Percentiles rank a stretch among this genome's conserved stretches.
Evolutionary conservation across 2,113 vertebrate genomes (phyloP).

Genomic region (Pavo muticus): DNA sequence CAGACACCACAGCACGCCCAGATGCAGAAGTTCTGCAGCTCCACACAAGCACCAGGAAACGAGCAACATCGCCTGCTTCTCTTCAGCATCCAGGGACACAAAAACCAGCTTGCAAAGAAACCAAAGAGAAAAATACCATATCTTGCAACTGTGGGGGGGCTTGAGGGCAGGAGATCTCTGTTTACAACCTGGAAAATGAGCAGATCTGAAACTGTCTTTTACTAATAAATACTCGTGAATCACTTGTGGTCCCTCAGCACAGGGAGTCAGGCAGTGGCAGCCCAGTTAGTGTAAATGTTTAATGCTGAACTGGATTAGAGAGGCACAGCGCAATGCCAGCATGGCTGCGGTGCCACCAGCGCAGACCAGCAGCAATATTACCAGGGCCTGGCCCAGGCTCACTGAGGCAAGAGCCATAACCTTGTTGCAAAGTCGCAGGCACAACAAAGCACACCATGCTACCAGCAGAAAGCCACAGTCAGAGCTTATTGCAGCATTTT

Average conservation of each 20-base stretch:
- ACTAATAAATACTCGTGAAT: conserved; percentile 25
- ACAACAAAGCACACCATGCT: neutral
- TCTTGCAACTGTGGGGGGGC: neutral
- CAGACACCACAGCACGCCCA: neutral
- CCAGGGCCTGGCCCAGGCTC: neutral
- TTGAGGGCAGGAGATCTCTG: neutral
- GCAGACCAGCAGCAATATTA: neutral
- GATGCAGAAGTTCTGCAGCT: neutral
- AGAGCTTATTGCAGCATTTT: neutral
- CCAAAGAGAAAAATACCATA: rapidly evolving
- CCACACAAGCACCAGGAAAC: rapidly evolving
- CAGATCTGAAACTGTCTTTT: neutral
- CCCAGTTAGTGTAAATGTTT: neutral
- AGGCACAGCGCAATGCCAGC: neutral
- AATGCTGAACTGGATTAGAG: neutral
- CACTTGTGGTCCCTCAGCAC: conserved; percentile 5
- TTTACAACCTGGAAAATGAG: neutral
- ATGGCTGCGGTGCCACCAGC: neutral
- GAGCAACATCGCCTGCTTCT: neutral
- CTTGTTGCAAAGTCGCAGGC: rapidly evolving
- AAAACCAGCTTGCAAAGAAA: neutral
- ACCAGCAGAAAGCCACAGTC: neutral
- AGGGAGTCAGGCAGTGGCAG: neutral
- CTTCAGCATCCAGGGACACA: neutral
- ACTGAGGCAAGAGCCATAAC: neutral